Conservation (phyloP, 2,797 vertebrate species). For the Sebastes matsubarae region DNA sequence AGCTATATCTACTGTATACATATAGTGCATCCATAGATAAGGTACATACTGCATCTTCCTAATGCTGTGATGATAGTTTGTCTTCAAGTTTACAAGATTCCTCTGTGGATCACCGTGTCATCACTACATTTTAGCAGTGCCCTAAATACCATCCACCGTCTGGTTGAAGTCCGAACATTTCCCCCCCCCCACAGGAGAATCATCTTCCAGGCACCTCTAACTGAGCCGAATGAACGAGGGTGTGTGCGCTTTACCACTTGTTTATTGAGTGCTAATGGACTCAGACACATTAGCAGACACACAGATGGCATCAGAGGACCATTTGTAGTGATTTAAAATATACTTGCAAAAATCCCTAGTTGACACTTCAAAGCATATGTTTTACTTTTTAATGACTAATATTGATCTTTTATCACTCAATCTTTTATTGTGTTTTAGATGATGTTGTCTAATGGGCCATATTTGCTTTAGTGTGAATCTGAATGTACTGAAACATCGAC, state of each 20-base stretch:
- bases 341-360: not conserved
- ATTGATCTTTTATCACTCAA: constrained; percentile 40
- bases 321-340: constrained; percentile 33
- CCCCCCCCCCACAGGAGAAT: not conserved
- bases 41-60: not conserved
- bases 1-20: not conserved
- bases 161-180: constrained; percentile 2
- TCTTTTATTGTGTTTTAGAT: constrained; percentile 25
- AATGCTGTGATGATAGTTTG: not conserved
- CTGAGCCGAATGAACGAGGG: not conserved
- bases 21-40: not conserved
- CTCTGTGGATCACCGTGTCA: not conserved
- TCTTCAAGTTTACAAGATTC: constrained; percentile 2
- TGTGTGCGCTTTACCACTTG: not conserved
- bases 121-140: constrained; percentile 5
- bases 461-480: constrained; percentile 28
- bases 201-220: not conserved
- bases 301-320: constrained; percentile 19
- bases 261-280: constrained; percentile 30
- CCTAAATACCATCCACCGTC: constrained; percentile 34
- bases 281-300: constrained; percentile 10
- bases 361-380: constrained; percentile 22
- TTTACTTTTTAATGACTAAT: constrained; percentile 44
- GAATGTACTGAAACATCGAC: constrained; percentile 16
- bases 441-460: constrained; percentile 38